Conservation (phyloP, 2,888 invertebrate species). For the Conops quadrifasciatus region DNA sequence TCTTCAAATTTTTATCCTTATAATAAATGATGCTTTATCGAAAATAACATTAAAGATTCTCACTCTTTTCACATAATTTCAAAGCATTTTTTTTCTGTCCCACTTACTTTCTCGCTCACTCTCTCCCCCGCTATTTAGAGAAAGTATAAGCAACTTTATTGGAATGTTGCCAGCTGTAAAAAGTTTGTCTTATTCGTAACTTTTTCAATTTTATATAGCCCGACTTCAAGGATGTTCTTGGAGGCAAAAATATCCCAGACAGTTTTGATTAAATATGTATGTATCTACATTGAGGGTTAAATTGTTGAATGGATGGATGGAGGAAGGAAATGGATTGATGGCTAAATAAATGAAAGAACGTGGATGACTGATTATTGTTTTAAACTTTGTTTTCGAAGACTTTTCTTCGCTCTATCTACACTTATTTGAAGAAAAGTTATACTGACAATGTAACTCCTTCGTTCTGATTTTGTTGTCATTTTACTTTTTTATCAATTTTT, state of each 20-base stretch:
- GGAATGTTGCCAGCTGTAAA: neutral
- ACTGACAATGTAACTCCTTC: too few relatives aligned
- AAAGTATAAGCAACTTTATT: neutral
- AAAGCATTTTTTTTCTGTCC: too few relatives aligned
- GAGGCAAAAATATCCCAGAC: neutral
- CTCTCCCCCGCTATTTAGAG: neutral
- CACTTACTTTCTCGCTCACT: neutral
- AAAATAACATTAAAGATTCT: too few relatives aligned
- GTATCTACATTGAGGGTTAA: neutral
- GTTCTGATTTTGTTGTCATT: too few relatives aligned
- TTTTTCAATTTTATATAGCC: conserved; percentile 4
- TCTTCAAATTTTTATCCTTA: too few relatives aligned
- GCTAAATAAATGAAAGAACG: neutral
- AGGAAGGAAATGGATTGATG: neutral
- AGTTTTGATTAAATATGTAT: neutral
- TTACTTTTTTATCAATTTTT: too few relatives aligned
- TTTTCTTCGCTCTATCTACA: neutral
- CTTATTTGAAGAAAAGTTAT: too few relatives aligned
- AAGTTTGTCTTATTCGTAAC: neutral
- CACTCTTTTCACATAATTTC: too few relatives aligned
- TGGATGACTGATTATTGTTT: neutral
- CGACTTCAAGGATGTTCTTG: neutral
- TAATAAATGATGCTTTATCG: too few relatives aligned
- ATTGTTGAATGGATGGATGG: neutral
- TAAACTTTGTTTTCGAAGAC: neutral